Base-by-base conservation (phyloP, 1,140 invertebrate genomes). In the Telenomus remus region DNA sequence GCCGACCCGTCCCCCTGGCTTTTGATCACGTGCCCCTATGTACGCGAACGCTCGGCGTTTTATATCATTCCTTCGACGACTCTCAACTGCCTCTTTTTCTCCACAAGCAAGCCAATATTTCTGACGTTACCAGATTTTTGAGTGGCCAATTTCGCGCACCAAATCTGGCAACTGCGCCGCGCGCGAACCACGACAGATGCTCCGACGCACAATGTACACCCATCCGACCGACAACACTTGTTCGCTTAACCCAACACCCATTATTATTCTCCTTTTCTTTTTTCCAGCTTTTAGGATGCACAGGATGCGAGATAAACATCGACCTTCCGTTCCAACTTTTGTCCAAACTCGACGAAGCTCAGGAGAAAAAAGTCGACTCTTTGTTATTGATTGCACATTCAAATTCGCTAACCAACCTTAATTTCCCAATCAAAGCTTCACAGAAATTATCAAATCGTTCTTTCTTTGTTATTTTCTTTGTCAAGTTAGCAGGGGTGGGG, bases 11-110 rank as follows among this genome's bases (percentile, higher is more conserved):
- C 79, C 83, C 82, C 82, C 80, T 80, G 79, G 76, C 80, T 86
- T 86, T 84, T 80, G 83, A 85, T 86, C 84, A 86, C 85, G 85
- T 86, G 86, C 82, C 82, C 56, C 71, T 69, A 61, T 54, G 68
- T 66, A 76, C 80, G 76, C 74, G 79, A 73, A 39, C 7, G 68
- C 75, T 57, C 27, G 51, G 61, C 51, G 56, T 57, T 64, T 77
- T 78, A 27, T 27, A 27, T 78, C 64, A 66, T 79, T 80, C 76
- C 78, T 73, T 76, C 43, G 44, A 63, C 65, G 59, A 55, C 34
- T 48, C 56, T 47, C 60, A 50, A n/a, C 49, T 12, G 12, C 46
- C 48, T 60, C 48, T 44, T 19, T 27, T 57, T 47, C 34, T 63
- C 66, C 47, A 16, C 14, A 56, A 27, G 19, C 19, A 27, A n/a